Base-by-base conservation (phyloP, 2,888 invertebrate species). In the Steinernema carpocapsae region DNA sequence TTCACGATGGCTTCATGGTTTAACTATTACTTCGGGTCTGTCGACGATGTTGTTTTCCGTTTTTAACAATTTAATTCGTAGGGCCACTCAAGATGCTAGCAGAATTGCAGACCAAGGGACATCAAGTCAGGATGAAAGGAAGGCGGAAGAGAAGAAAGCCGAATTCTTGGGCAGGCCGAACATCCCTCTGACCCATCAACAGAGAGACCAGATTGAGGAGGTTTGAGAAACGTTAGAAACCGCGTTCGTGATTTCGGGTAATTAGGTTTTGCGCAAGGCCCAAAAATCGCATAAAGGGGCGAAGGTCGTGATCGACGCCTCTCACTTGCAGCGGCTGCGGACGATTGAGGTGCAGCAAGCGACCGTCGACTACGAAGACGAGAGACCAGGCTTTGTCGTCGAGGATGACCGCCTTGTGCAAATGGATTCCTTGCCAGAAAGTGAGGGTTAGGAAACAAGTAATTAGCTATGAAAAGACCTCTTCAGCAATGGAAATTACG, bases 351-450 rank as follows among this genome's bases (percentile, higher is more conserved):
- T 37, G 42, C 26, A 73, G 12, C 26, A 56, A 22, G 32, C 51
- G 14, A 52, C 73, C 0, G 43, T 32, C 19, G 64, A 64, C 14
- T 42, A 56, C 19, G 52, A 43, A 17, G 70, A 76, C n/a, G 52
- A 46, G 29, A 14, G 19, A 0, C 74, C 76, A 7, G 76, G 72
- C n/a, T 64, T 45, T 14, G 71, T 45, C 2, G 74, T 77, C 7
- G 70, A 76, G 43, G 77, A 77, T 24, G 76, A 64, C 24, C 64
- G 59, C 45, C 45, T 81, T 29, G 46, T 85, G 7, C 84, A 85
- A 73, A 85, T 85, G 85, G 85, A 85, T 26, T 83, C 84, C 10
- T 76, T 85, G 42, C 84, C 84, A n/a, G 84, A 85, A 74, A 81
- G 85, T 85, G 64, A 59, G 24, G 46, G 45, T 71, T n/a, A n/a